Conservation (phyloP, 2,888 invertebrate species). For the Crioceris asparagi region DNA sequence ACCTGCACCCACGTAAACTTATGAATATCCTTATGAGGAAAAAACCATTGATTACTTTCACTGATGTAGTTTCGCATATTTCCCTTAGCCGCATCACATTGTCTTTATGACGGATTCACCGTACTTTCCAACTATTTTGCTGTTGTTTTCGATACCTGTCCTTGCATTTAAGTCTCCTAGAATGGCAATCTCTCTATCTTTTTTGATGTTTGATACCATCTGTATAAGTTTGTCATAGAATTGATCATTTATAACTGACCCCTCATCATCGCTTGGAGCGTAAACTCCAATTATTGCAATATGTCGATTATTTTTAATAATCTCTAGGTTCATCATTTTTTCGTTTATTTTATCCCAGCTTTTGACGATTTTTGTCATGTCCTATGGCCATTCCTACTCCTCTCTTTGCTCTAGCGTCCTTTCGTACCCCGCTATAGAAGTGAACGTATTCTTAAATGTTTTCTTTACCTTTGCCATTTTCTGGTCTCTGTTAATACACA, state of each 20-base stretch:
- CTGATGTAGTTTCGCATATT: too few relatives aligned
- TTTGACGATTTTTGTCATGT: not conserved
- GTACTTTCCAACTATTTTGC: not conserved
- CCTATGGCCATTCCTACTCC: not conserved
- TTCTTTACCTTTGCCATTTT: too few relatives aligned
- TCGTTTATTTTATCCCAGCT: not conserved
- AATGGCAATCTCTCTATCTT: conserved; percentile 3
- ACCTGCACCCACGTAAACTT: not conserved
- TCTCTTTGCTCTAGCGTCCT: not conserved
- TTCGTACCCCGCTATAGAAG: not conserved
- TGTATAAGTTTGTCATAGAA: conserved; percentile 7
- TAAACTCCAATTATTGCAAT: conserved; percentile 3
- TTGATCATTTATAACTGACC: too few relatives aligned
- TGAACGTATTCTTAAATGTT: too few relatives aligned
- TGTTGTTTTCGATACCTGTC: not conserved
- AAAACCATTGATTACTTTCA: too few relatives aligned
- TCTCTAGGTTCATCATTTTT: not conserved
- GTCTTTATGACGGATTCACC: not conserved
- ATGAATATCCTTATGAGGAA: not conserved
- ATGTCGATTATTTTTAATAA: not conserved
- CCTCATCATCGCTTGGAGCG: conserved; percentile 4
- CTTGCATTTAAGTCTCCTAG: conserved; percentile 6
- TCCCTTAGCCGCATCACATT: too few relatives aligned
- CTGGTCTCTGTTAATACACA: too few relatives aligned
- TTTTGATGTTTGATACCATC: conserved; percentile 1